Evolutionary conservation across 2,797 vertebrate genomes (phyloP), one percentile per base, ranked within the genome.

Genomic region (Gymnothorax javanicus): DNA sequence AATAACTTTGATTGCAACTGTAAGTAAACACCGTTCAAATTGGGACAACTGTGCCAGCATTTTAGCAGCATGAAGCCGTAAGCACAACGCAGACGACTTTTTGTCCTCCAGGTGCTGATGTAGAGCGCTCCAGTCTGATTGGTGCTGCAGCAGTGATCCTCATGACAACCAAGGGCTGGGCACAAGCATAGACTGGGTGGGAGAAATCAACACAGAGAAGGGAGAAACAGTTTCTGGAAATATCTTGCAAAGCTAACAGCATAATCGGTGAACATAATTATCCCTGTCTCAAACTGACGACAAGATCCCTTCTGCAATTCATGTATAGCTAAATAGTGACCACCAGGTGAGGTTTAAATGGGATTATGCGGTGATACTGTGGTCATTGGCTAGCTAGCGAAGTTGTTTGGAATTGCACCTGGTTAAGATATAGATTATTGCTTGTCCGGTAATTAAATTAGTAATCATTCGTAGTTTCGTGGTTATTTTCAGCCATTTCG

Each of bases 121-220:
- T 33, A 57, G 59, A 82, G 23, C 33, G 60, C 85, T 82, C 75
- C 43, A 27, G 43, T 69, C 60, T 91, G 93, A 94, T 91, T 93
- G 92, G 90, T 88, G 91, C 89, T 88, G 91, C 92, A 85, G 86
- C 89, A 85, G 90, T 91, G 89, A 91, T 90, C 91, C 92, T 92
- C 93, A 93, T 94, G 93, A 93, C 91, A 95, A 95, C 94, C 89
- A 87, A 12, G 86, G 88, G 88, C 91, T 92, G 93, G 92, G 89
- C 90, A 90, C 89, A 62, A 56, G 81, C 77, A 88, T 86, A 85
- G 33, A 86, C 58, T 25, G 57, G 33, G 85, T 85, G 88, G 90
- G 89, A 84, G 88, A 84, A 77, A 79, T 85, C 85, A 86, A 60
- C n/a, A 73, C 64, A 43, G 27, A 62, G n/a, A 64, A 60, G 64